These are phyloP conservation scores for Lota lota DNA, from an alignment of 2,113 vertebrate species.

Conservation along the genomic window DNA sequence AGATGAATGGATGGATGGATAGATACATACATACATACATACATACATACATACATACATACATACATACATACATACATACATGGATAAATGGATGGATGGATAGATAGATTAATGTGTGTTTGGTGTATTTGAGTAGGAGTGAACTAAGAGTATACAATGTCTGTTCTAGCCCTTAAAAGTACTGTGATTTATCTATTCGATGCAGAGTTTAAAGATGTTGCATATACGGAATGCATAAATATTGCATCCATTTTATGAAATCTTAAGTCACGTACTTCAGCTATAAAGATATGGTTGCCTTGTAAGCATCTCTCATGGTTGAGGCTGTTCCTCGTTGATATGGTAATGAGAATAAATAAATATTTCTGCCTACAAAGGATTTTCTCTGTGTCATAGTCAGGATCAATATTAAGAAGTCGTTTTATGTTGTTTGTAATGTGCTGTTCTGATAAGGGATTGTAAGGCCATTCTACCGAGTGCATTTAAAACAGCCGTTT, in stretches of 20 bases:
- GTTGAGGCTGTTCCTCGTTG: neutral
- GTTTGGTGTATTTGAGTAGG: constrained; percentile 28
- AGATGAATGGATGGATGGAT: too few species aligned
- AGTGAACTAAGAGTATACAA: neutral
- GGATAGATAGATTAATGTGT: constrained; percentile 9
- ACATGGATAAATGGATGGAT: too few species aligned
- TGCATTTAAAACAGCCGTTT: constrained; percentile 34
- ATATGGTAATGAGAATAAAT: neutral
- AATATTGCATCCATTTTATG: neutral
- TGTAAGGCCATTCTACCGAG: constrained; percentile 20
- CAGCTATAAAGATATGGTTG: neutral
- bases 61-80: too few species aligned
- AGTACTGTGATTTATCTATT: neutral
- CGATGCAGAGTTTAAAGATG: too few species aligned
- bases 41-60: too few species aligned
- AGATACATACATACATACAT: too few species aligned
- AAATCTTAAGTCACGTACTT: neutral
- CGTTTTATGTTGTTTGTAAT: too few species aligned
- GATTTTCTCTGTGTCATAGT: neutral
- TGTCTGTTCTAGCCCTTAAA: neutral
- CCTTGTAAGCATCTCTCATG: neutral
- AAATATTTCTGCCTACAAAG: too few species aligned
- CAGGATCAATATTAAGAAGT: too few species aligned
- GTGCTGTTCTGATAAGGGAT: too few species aligned
- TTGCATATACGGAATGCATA: too few species aligned